A percentile compares a stretch with the other conserved stretches of the same genome.
Evolutionary conservation across 2,888 invertebrate genomes (phyloP).

Genomic region (Ferrisia virgata): DNA sequence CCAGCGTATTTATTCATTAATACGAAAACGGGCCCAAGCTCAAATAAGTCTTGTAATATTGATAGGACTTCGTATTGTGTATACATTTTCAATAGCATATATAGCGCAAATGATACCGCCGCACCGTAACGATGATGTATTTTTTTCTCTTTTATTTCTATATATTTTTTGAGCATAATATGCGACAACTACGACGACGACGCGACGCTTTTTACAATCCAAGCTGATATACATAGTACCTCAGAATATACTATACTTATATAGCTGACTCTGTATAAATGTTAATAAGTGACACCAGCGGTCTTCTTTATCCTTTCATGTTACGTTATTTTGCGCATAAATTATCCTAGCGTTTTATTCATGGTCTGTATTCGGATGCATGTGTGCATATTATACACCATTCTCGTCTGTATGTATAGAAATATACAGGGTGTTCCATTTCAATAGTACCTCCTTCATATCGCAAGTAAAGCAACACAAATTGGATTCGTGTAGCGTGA

Average conservation of each 20-base stretch:
- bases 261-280: neutral
- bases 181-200: too few relatives aligned
- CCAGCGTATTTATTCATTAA: constrained; percentile 1
- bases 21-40: neutral
- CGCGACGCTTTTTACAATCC: too few relatives aligned
- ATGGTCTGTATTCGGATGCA: too few relatives aligned
- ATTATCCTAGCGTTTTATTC: constrained; percentile 10
- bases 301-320: neutral
- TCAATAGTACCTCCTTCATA: too few relatives aligned
- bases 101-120: neutral
- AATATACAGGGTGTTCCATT: too few relatives aligned
- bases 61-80: constrained; percentile 19
- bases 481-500: too few relatives aligned
- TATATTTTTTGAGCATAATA: neutral
- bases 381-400: too few relatives aligned
- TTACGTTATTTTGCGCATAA: neutral
- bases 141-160: too few relatives aligned
- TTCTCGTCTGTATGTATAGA: too few relatives aligned
- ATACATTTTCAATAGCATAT: neutral
- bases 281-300: neutral
- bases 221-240: neutral
- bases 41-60: constrained; percentile 15
- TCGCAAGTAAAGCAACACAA: too few relatives aligned
- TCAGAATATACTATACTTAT: too few relatives aligned
- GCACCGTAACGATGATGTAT: too few relatives aligned